Evolutionary conservation across 1,140 invertebrate species (phyloP), one percentile per base, ranked within the genome.

Genomic region (Daktulosphaira vitifoliae): DNA sequence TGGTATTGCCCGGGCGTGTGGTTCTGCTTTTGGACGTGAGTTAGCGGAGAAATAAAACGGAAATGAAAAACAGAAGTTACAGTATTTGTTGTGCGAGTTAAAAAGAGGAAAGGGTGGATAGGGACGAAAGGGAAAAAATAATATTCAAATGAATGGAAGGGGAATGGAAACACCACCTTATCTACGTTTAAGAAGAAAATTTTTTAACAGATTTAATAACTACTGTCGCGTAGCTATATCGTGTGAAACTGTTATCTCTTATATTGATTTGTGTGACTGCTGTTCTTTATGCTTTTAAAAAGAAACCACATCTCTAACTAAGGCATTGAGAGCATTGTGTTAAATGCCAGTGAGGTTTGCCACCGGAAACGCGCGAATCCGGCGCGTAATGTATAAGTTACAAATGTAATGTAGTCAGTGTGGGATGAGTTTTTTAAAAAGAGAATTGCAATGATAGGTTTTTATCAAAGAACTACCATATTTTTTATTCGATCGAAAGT

Each of bases 41-140:
- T 20, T n/a, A 11, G 29, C 29, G 52, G 38, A 22, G 39, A 38
- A 39, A n/a, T n/a, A n/a, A n/a, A 68, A 39, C 48, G 54, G 51
- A 56, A 64, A 67, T 50, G 66, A 67, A 66, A 49, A 48, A 66
- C 37, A 38, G 37, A 51, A 64, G 39, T 20, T 7, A 53, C 56
- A 8, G 50, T 6, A 46, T 51, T 25, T 29, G 42, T 48, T 38
- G 39, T 49, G 49, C 38, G 66, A 64, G 29, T 33, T 54, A 18
- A 33, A 18, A 23, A 26, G 38, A 25, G 13, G 51, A 49, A 44
- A 39, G 11, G 29, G 29, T 33, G 29, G 29, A 11, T 33, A 11
- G 29, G 11, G 29, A 33, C 5, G 5, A 33, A 33, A 33, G 11
- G 29, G 11, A 33, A 49, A 48, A 22, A 46, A 66, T 50, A 38